Conservation (phyloP, 2,888 invertebrate species). For the Linnaemya vulpina region DNA sequence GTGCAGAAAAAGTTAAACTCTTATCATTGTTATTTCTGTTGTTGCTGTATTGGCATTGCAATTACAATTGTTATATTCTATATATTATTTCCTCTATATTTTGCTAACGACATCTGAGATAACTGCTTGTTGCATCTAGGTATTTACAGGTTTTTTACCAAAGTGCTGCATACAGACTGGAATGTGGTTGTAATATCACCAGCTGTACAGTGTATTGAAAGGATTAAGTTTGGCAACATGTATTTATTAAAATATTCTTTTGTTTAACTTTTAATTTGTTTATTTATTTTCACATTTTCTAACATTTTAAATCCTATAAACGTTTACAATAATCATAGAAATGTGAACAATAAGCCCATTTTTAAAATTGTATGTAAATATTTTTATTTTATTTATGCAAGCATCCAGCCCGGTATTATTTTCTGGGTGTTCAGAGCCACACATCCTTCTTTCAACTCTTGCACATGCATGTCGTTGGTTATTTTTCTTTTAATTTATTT, state of each 20-base stretch:
- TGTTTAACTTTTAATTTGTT: too few species aligned
- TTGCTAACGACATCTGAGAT: constrained; percentile 42
- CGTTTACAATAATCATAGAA: too few species aligned
- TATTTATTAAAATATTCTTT: too few species aligned
- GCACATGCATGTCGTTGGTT: neutral
- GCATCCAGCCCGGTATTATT: neutral
- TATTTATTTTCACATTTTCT: too few species aligned
- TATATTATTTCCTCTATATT: constrained; percentile 2
- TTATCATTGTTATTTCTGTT: constrained; percentile 14
- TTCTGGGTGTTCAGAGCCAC: neutral
- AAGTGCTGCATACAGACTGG: constrained; percentile 7
- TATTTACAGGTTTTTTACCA: constrained; percentile 6
- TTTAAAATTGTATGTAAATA: too few species aligned
- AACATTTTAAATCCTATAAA: too few species aligned
- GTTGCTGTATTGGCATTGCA: constrained; percentile 44
- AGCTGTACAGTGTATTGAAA: neutral
- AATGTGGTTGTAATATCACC: constrained; percentile 42
- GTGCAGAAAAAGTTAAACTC: constrained; percentile 9
- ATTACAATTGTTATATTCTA: constrained; percentile 57
- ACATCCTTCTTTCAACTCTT: neutral
- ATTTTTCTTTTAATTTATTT: constrained; percentile 27
- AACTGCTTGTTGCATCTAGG: constrained; percentile 9
- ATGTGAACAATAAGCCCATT: too few species aligned
- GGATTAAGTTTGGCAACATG: neutral
- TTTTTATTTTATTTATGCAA: neutral